Percentiles rank a stretch among this genome's conserved stretches.
These are phyloP conservation scores for Microtus ochrogaster DNA, from an alignment of 2,113 vertebrate genomes.

Conservation along the genomic window DNA sequence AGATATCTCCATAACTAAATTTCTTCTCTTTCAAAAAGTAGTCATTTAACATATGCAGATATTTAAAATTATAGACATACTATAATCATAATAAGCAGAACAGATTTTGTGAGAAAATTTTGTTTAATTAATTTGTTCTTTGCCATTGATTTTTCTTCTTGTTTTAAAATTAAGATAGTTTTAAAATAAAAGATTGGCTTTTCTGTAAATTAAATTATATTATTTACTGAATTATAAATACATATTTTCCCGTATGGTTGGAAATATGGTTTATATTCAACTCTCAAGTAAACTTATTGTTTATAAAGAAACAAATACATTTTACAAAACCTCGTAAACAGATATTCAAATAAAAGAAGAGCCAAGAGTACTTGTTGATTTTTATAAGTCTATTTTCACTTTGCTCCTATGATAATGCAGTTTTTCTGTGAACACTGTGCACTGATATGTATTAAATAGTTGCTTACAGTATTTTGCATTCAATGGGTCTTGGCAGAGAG, in stretches of 20 bases:
- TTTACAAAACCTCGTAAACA: background rate
- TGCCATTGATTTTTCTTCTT: background rate
- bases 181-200: background rate
- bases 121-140: background rate
- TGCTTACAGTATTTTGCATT: background rate
- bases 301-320: background rate
- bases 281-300: background rate
- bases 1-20: background rate
- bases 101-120: background rate
- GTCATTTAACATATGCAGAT: background rate
- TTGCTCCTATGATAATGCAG: background rate
- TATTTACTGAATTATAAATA: background rate
- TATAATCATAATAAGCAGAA: background rate
- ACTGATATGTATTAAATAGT: background rate
- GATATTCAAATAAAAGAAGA: background rate
- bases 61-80: background rate
- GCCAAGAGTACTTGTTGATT: background rate
- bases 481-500: fast-evolving
- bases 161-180: background rate
- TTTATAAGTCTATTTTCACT: background rate
- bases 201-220: background rate
- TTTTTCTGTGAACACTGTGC: background rate
- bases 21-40: background rate
- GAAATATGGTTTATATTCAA: background rate
- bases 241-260: background rate